Evolutionary conservation across 2,797 vertebrate species (phyloP).

Genomic region (Cuculus canorus): DNA sequence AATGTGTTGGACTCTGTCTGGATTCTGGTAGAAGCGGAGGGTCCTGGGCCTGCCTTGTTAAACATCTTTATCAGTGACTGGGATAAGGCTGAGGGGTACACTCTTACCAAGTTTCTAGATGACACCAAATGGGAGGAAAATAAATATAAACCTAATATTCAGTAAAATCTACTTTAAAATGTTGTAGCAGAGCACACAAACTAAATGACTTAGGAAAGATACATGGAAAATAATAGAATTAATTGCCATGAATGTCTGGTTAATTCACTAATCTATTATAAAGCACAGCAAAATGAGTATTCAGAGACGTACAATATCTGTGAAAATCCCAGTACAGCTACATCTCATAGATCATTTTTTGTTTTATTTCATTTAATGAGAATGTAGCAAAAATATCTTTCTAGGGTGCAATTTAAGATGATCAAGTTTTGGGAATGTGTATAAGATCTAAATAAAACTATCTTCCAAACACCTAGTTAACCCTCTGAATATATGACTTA

Average conservation of each 20-base stretch:
- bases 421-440: neutral
- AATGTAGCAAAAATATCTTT: neutral
- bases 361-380: neutral
- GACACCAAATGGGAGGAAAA: neutral
- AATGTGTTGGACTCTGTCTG: neutral
- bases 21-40: neutral
- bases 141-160: neutral
- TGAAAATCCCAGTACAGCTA: neutral
- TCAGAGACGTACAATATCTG: neutral
- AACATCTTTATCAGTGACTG: neutral
- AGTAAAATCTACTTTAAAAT: neutral
- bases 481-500: neutral
- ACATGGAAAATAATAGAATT: neutral
- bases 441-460: neutral
- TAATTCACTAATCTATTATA: neutral
- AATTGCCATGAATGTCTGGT: conserved; percentile 4
- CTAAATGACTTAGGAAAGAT: neutral
- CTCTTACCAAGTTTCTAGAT: neutral
- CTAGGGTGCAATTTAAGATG: neutral
- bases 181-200: neutral
- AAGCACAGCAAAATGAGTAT: neutral
- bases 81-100: neutral
- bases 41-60: neutral
- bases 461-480: neutral
- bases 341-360: neutral